These are phyloP conservation scores for Scolopax bukidnonensis DNA, from an alignment of 2,797 vertebrate genomes.

Conservation along the genomic window DNA sequence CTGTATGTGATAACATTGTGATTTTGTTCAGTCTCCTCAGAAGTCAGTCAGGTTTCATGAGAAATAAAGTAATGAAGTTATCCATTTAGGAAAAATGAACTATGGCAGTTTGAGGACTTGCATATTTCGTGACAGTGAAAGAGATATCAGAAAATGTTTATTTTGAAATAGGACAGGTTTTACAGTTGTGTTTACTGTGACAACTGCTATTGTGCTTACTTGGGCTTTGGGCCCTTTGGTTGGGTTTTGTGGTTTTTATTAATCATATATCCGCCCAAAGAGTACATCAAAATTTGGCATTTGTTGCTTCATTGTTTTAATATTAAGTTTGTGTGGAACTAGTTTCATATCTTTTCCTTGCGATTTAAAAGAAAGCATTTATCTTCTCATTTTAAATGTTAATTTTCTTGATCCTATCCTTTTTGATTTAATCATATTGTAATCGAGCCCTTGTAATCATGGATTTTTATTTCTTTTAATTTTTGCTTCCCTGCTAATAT, in stretches of 20 bases:
- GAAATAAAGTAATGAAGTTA: not conserved
- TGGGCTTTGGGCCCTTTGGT: not conserved
- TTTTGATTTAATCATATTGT: constrained; percentile 29
- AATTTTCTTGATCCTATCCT: constrained; percentile 9
- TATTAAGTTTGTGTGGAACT: not conserved
- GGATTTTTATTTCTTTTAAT: constrained; percentile 22
- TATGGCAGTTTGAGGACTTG: not conserved
- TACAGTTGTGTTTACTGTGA: not conserved
- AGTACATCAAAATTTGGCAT: not conserved
- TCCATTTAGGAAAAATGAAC: not conserved
- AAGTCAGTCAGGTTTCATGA: not conserved
- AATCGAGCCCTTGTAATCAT: not conserved
- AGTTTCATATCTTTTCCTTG: not conserved
- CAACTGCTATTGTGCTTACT: not conserved
- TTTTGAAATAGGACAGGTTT: not conserved
- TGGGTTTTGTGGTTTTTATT: not conserved
- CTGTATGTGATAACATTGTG: not conserved
- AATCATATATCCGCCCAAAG: not conserved
- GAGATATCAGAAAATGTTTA: not conserved
- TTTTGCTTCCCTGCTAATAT: constrained; percentile 34
- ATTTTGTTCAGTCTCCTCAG: not conserved
- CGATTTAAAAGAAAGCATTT: constrained; percentile 22
- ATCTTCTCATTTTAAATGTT: not conserved
- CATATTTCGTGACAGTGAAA: not conserved
- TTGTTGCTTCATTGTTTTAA: not conserved